Evolutionary conservation across 2,797 vertebrate genomes (phyloP).

Genomic region (Selene dorsalis): DNA sequence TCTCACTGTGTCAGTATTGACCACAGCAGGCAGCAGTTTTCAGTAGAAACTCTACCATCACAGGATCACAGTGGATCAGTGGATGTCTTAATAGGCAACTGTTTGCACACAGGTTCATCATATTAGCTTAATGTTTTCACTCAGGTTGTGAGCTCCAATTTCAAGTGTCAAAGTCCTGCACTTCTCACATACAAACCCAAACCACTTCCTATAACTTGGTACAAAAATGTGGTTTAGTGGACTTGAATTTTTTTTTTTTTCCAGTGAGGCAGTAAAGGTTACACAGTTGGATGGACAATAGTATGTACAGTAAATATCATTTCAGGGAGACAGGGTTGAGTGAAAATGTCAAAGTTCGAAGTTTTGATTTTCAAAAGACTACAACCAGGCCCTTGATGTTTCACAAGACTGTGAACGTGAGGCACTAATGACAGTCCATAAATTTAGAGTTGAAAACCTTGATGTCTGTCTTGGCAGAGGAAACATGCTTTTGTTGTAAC

Average conservation of each 20-base stretch:
- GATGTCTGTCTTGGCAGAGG: constrained; percentile 59
- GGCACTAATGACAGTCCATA: constrained; percentile 48
- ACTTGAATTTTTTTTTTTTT: too few relatives aligned
- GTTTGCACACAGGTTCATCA: too few relatives aligned
- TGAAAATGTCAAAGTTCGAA: not conserved
- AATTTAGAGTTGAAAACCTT: constrained; percentile 55
- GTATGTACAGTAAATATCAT: not conserved
- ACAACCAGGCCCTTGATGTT: constrained; percentile 44
- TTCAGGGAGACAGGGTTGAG: not conserved
- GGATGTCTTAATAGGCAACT: too few relatives aligned
- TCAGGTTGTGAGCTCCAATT: too few relatives aligned
- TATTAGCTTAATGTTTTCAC: too few relatives aligned
- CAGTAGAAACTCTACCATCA: too few relatives aligned
- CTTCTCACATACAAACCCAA: too few relatives aligned
- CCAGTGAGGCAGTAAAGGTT: not conserved
- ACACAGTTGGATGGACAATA: not conserved
- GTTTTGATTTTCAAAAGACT: constrained; percentile 8
- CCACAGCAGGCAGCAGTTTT: too few relatives aligned
- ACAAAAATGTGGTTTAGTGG: not conserved
- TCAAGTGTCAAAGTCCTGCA: not conserved
- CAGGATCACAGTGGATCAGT: too few relatives aligned
- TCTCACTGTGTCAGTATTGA: too few relatives aligned
- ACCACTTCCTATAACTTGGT: not conserved
- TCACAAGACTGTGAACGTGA: constrained; percentile 25
- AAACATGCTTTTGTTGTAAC: constrained; percentile 75